A percentile compares a stretch with the other conserved stretches of the same genome.
Conservation (phyloP, 2,113 vertebrate genomes). For the Nannospalax galili region DNA sequence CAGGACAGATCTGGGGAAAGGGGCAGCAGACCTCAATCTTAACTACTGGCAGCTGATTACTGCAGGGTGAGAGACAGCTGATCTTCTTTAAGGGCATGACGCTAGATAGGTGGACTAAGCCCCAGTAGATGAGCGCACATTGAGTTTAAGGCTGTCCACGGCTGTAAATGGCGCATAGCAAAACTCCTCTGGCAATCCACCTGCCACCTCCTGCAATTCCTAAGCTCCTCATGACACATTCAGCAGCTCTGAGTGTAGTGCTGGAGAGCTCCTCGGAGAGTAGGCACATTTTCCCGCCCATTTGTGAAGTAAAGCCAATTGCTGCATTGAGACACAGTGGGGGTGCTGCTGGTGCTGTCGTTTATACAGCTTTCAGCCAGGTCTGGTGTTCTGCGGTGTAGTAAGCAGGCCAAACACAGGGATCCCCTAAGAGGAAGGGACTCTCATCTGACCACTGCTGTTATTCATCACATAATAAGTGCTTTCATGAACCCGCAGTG, state of each 20-base stretch:
- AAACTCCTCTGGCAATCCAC: neutral
- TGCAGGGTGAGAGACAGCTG: too few relatives aligned
- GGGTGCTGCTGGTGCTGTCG: neutral
- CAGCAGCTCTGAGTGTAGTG: neutral
- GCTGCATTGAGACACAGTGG: neutral
- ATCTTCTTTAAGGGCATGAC: too few relatives aligned
- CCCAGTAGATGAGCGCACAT: too few relatives aligned
- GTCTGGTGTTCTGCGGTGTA: neutral
- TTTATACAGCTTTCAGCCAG: neutral
- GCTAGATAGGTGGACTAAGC: too few relatives aligned
- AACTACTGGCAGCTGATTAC: too few relatives aligned
- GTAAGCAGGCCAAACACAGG: neutral
- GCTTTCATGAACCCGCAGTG: neutral
- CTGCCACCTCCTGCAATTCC: neutral
- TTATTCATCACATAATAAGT: neutral
- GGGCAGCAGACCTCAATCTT: too few relatives aligned
- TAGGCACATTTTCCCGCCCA: slow-evolving; percentile 43
- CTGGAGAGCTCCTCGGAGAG: slow-evolving; percentile 14
- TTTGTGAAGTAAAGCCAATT: slow-evolving; percentile 54
- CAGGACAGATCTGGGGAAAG: too few relatives aligned
- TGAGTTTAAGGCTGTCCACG: neutral
- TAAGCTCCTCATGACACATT: neutral
- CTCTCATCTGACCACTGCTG: neutral
- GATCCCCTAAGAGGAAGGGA: neutral
- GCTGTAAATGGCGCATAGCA: neutral